phyloP scores from a whole-genome alignment of 2,888 invertebrate species.

The Exocentrus adspersus region DNA sequence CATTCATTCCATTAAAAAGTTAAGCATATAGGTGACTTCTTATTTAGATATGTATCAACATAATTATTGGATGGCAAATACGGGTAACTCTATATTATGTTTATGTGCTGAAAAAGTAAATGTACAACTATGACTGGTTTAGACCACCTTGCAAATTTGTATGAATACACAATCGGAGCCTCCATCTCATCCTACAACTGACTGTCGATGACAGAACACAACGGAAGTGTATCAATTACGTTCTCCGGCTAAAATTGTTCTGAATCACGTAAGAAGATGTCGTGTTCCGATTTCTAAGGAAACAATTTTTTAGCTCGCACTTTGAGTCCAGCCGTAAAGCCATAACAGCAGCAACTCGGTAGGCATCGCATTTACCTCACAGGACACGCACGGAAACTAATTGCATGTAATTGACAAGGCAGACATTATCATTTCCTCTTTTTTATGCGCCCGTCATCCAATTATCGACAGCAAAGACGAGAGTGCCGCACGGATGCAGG shows the following conservation, averaged over 20 bases:
- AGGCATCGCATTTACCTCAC: conserved; percentile 31
- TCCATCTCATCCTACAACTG: too few relatives aligned
- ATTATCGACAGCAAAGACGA: conserved; percentile 13
- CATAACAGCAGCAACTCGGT: conserved; percentile 21
- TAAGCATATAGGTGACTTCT: too few relatives aligned
- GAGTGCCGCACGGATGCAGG: neutral
- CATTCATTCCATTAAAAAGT: neutral
- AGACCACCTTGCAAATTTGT: too few relatives aligned
- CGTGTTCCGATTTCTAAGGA: conserved; percentile 43
- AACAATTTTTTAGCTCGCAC: conserved; percentile 35
- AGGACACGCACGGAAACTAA: conserved; percentile 57
- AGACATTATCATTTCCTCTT: conserved; percentile 26
- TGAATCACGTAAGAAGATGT: conserved; percentile 44
- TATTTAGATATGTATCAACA: too few relatives aligned
- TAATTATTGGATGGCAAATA: too few relatives aligned
- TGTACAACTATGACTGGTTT: too few relatives aligned
- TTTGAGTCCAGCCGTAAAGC: conserved; percentile 1
- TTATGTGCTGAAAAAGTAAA: too few relatives aligned
- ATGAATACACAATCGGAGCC: too few relatives aligned
- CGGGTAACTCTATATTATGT: too few relatives aligned
- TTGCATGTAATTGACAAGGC: conserved; percentile 58
- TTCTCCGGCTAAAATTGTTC: conserved; percentile 39
- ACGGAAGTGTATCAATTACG: conserved; percentile 28
- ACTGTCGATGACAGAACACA: conserved; percentile 16
- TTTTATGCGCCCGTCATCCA: conserved; percentile 15